Conservation (phyloP, 1,140 invertebrate species). For the Polypedilum pembai region DNA sequence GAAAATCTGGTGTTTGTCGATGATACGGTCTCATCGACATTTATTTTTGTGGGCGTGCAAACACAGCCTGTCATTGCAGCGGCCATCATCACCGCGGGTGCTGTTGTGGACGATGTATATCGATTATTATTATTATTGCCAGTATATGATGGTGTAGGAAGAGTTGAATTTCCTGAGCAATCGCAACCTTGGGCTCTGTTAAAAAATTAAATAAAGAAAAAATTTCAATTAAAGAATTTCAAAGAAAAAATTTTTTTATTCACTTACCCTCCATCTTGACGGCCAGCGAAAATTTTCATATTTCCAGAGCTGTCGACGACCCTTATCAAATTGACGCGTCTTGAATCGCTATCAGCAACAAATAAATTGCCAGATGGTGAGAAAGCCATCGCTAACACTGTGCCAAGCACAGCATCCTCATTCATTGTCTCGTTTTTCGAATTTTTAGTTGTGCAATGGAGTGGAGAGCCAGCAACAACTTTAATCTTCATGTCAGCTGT, state of each 20-base stretch:
- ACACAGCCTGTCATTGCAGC: conserved; percentile 44
- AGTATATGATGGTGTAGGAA: conserved; percentile 33
- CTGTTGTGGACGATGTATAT: neutral
- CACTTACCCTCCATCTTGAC: conserved; percentile 53
- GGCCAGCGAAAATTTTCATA: conserved; percentile 75
- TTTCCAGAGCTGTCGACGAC: conserved; percentile 73
- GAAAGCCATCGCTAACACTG: conserved; percentile 77
- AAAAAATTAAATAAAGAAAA: conserved; percentile 25
- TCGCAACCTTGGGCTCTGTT: conserved; percentile 48
- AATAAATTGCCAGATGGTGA: conserved; percentile 88
- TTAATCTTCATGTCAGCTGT: conserved; percentile 85
- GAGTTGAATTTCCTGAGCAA: conserved; percentile 45
- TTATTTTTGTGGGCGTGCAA: conserved; percentile 48
- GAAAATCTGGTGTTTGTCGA: conserved; percentile 86
- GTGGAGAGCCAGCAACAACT: conserved; percentile 81
- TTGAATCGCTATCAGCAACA: conserved; percentile 86
- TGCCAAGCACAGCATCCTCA: conserved; percentile 56
- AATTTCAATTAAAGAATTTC: conserved; percentile 33
- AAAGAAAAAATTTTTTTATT: conserved; percentile 29
- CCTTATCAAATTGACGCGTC: conserved; percentile 80
- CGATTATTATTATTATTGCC: neutral
- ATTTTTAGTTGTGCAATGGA: conserved; percentile 62
- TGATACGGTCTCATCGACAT: conserved; percentile 70
- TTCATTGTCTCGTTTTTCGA: conserved; percentile 42
- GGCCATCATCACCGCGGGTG: neutral